Conservation (phyloP, 2,888 invertebrate genomes). For the Ptilodon capucinus region DNA sequence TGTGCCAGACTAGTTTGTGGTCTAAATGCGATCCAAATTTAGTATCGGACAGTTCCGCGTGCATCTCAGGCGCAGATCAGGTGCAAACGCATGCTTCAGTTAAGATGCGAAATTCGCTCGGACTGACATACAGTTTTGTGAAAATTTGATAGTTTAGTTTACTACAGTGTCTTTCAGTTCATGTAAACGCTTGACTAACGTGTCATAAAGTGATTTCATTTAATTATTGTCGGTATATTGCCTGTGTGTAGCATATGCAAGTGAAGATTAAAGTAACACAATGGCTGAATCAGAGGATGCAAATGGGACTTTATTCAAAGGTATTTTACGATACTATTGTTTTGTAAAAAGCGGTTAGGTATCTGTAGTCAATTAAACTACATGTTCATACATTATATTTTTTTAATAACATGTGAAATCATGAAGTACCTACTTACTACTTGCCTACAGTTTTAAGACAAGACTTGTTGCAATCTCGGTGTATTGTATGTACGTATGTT, state of each 20-base stretch:
- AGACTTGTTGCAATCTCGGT: too few species aligned
- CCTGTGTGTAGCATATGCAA: constrained; percentile 7
- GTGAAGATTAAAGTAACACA: not conserved
- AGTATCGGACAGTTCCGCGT: constrained; percentile 73
- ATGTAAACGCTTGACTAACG: constrained; percentile 8
- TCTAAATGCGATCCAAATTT: constrained; percentile 74
- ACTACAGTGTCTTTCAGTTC: not conserved
- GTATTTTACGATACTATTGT: constrained; percentile 20
- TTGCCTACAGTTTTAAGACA: too few species aligned
- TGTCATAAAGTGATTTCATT: constrained; percentile 5
- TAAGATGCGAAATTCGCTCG: constrained; percentile 32
- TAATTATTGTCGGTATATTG: not conserved
- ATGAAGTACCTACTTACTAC: too few species aligned
- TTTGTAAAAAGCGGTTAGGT: not conserved
- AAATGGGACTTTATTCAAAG: constrained; percentile 34
- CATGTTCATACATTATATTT: too few species aligned
- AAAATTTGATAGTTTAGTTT: constrained; percentile 1
- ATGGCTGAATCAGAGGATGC: constrained; percentile 24
- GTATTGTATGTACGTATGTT: constrained; percentile 19
- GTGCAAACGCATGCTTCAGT: constrained; percentile 63
- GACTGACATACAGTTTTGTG: constrained; percentile 9
- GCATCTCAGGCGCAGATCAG: constrained; percentile 63
- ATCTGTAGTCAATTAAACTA: too few species aligned
- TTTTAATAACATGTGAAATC: too few species aligned
- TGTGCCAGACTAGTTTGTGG: constrained; percentile 66